Evolutionary conservation across 2,888 invertebrate genomes (phyloP), one percentile per base, ranked within the genome.

Genomic region (Andrena praecox): DNA sequence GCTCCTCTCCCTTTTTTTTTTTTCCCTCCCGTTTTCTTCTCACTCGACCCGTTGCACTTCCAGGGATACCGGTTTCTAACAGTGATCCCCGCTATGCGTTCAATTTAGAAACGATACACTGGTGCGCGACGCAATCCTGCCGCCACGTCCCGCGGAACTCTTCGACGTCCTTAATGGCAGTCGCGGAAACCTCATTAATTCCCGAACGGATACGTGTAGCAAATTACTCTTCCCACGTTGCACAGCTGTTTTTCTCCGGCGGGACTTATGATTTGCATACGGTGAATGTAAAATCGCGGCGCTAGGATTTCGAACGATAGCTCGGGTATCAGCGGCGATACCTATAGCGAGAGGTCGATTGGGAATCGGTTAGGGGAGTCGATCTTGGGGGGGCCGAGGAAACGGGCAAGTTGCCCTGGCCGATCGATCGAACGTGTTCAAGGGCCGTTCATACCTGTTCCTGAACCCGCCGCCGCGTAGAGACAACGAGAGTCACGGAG

Each of bases 401-500:
- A 62, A 77, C 42, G 42, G 16, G 42, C 78, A 79, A 82, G 85
- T 87, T 82, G 86, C 84, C 84, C 81, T 77, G 76, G 48, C 69
- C 76, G 74, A 86, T 86, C 82, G 83, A 85, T 87, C 86, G 82
- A 73, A 85, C 84, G 88, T 83, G 85, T 85, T 88, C 88, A 87
- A 89, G 87, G 85, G 73, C 75, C 87, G 88, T 87, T 88, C 81
- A 79, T 88, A 88, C 85, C 88, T 88, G 88, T 88, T 88, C 88
- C 88, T 88, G 88, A 88, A 87, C 81, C 81, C 85, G 83, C 79
- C 85, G 64, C 76, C 81, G 70, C 85, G 78, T 89, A 86, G 87
- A 90, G 90, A 90, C 88, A 90, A 87, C 89, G 89, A 89, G 90
- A 88, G 88, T 85, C 80, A 90, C 89, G 87, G 86, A 86, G 90